phyloP scores from a whole-genome alignment of 2,888 invertebrate species.

The Stenichneumon culpator region DNA sequence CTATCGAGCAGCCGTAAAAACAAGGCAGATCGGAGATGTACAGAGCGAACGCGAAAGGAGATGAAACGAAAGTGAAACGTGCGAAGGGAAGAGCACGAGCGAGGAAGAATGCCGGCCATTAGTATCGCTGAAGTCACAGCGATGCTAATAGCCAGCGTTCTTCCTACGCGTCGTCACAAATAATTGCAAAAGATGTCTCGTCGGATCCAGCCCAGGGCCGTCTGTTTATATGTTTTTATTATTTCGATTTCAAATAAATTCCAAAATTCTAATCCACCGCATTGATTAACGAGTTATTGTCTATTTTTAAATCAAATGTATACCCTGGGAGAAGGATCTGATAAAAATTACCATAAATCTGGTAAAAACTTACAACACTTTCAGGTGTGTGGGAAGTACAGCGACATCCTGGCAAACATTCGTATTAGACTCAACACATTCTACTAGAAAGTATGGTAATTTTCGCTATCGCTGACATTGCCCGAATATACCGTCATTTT shows the following conservation, averaged over 20 bases:
- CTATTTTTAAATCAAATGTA: not conserved
- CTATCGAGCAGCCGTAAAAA: not conserved
- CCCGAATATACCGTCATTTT: too few species aligned
- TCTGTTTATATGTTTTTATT: not conserved
- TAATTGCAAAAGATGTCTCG: conserved; percentile 14
- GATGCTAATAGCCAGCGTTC: too few species aligned
- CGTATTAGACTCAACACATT: too few species aligned
- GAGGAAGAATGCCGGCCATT: conserved; percentile 4
- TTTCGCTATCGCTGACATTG: too few species aligned
- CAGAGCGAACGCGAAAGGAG: not conserved
- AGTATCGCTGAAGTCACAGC: not conserved
- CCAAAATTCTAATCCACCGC: not conserved
- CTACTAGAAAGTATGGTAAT: too few species aligned
- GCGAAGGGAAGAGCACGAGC: conserved; percentile 36
- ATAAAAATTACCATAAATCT: too few species aligned
- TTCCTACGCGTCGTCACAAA: not conserved
- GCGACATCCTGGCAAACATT: too few species aligned
- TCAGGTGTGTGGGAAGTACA: too few species aligned
- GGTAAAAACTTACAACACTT: too few species aligned
- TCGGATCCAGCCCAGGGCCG: not conserved
- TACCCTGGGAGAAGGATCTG: too few species aligned
- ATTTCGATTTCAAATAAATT: conserved; percentile 7
- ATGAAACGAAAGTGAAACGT: not conserved
- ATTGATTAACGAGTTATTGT: not conserved
- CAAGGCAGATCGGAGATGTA: not conserved